Evolutionary conservation across 2,888 invertebrate genomes (phyloP).

Genomic region (Celastrina argiolus): DNA sequence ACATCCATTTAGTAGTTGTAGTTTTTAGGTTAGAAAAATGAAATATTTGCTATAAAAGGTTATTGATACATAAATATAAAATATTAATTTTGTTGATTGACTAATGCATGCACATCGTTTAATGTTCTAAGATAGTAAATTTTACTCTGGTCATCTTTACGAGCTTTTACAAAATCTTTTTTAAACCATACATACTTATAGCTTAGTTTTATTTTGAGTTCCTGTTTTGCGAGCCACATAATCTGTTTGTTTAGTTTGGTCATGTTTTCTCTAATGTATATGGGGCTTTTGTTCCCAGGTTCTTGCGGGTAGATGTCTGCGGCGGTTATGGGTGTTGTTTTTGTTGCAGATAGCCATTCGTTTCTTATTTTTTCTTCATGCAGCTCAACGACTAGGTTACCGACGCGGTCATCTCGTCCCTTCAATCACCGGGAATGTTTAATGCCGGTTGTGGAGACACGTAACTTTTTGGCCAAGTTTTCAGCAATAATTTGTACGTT

Average conservation of each 20-base stretch:
- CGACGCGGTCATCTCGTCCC: neutral
- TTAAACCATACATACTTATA: neutral
- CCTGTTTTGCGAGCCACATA: neutral
- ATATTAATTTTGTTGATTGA: neutral
- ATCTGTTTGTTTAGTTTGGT: neutral
- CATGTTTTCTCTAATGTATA: neutral
- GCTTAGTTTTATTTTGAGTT: neutral
- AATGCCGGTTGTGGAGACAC: neutral
- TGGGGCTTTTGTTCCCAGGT: neutral
- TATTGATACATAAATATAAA: neutral
- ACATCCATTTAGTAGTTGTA: neutral
- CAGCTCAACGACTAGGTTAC: neutral
- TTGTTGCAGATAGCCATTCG: neutral
- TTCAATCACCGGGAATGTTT: neutral
- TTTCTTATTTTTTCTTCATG: neutral
- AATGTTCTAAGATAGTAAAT: neutral
- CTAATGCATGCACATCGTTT: neutral
- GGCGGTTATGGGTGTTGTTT: neutral
- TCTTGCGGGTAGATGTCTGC: neutral
- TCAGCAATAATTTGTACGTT: neutral
- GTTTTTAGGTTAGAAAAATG: neutral
- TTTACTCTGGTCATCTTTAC: neutral
- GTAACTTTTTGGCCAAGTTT: neutral
- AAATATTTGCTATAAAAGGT: neutral
- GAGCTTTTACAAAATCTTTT: neutral